Conservation (phyloP, 2,113 vertebrate genomes). For the Ariopsis seemanni region DNA sequence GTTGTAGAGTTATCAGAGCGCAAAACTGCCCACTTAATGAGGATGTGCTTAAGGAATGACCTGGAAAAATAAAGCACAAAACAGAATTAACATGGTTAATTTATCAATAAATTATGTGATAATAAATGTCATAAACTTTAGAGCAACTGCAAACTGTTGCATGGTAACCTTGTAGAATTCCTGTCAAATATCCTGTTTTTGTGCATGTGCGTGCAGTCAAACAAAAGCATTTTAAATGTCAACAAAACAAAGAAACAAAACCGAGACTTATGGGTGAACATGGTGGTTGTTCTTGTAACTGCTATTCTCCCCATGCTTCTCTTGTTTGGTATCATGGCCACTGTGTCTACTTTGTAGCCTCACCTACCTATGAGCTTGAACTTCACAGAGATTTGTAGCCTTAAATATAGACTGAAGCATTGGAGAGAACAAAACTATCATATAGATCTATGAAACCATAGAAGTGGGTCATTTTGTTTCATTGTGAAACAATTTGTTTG, state of each 20-base stretch:
- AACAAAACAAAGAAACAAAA: background rate
- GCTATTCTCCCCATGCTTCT: background rate
- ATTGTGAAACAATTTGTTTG: constrained; percentile 6
- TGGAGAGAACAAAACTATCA: background rate
- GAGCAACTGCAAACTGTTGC: background rate
- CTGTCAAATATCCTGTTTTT: background rate
- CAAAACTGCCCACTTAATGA: constrained; percentile 1
- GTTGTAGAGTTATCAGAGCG: constrained; percentile 18
- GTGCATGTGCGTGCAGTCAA: background rate
- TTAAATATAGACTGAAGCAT: constrained; percentile 1
- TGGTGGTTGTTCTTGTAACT: background rate
- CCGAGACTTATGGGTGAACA: background rate
- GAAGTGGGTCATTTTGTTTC: background rate
- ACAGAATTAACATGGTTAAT: background rate
- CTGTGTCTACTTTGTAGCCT: constrained; percentile 7
- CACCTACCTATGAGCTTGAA: constrained; percentile 47
- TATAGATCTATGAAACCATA: background rate
- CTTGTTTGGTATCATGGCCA: background rate
- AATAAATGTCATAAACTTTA: background rate
- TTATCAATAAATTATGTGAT: background rate
- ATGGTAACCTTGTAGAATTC: background rate
- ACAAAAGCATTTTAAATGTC: background rate
- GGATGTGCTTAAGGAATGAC: background rate
- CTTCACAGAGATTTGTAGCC: constrained; percentile 18
- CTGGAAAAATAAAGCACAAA: background rate